Conservation (phyloP, 2,113 vertebrate species). For the Nycticebus coucang region DNA sequence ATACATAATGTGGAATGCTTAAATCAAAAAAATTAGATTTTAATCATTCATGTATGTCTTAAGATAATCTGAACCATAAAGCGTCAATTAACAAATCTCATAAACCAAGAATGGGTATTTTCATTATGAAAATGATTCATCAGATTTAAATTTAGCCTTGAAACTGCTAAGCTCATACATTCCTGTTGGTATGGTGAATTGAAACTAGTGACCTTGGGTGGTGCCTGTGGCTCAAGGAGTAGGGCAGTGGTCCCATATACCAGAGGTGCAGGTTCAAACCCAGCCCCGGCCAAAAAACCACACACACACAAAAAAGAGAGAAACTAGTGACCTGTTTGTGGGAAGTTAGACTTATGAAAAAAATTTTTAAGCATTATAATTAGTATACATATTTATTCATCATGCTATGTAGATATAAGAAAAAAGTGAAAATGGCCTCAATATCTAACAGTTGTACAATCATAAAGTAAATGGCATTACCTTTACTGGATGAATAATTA, state of each 20-base stretch:
- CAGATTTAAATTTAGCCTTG: constrained; percentile 9
- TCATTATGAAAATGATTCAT: constrained; percentile 16
- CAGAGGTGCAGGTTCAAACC: too few relatives aligned
- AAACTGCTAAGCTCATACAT: not conserved
- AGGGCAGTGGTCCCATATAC: too few relatives aligned
- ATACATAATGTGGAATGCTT: too few relatives aligned
- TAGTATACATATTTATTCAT: not conserved
- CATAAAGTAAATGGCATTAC: not conserved
- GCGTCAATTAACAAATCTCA: not conserved
- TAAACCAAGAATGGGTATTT: not conserved
- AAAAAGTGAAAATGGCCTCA: not conserved
- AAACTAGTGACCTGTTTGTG: not conserved
- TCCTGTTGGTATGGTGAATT: not conserved
- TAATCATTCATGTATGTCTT: not conserved
- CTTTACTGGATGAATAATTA: not conserved
- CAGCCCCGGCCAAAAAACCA: too few relatives aligned
- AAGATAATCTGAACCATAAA: constrained; percentile 4
- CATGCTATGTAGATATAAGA: not conserved
- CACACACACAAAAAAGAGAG: too few relatives aligned
- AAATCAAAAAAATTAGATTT: not conserved
- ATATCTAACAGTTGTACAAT: not conserved
- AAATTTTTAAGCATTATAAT: not conserved
- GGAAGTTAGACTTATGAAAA: not conserved
- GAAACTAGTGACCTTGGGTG: not conserved
- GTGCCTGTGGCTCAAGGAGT: too few relatives aligned